A percentile compares a stretch with the other conserved stretches of the same genome.
Conservation (phyloP, 2,113 vertebrate species). For the Nibea albiflora region DNA sequence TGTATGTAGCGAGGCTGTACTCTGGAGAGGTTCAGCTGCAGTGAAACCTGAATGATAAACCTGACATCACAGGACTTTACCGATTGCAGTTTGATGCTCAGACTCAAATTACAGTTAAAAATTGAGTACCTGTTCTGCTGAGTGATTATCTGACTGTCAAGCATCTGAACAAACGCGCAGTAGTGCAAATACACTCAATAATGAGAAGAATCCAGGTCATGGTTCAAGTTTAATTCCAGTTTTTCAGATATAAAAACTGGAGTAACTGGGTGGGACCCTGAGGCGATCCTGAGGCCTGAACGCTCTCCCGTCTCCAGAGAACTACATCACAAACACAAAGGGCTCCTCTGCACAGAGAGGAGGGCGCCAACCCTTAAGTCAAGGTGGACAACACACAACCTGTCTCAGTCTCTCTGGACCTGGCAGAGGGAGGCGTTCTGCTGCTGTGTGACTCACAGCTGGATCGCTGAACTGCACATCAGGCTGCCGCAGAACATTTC, state of each 20-base stretch:
- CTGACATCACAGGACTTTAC: not conserved
- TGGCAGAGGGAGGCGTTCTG: conserved; percentile 34
- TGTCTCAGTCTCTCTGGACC: not conserved
- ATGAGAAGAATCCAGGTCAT: conserved; percentile 10
- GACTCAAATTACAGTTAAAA: too few relatives aligned
- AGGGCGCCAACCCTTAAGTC: not conserved
- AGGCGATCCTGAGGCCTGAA: conserved; percentile 3
- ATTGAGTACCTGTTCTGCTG: too few relatives aligned
- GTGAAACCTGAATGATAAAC: not conserved
- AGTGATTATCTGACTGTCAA: too few relatives aligned
- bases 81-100: not conserved
- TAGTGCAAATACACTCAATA: not conserved
- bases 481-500: conserved; percentile 35
- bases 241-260: not conserved
- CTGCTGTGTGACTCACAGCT: conserved; percentile 48
- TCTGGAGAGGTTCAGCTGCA: not conserved
- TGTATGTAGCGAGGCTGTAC: not conserved
- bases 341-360: not conserved
- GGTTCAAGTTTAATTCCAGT: conserved; percentile 15
- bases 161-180: not conserved
- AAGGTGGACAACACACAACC: conserved; percentile 13
- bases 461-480: conserved; percentile 42
- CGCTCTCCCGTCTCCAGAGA: conserved; percentile 15
- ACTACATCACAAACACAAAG: conserved; percentile 17
- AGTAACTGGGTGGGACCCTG: conserved; percentile 1